Percentiles rank a stretch among this genome's conserved stretches.
phyloP scores from a whole-genome alignment of 2,113 vertebrate species.

The Cyprinodon variegatus region DNA sequence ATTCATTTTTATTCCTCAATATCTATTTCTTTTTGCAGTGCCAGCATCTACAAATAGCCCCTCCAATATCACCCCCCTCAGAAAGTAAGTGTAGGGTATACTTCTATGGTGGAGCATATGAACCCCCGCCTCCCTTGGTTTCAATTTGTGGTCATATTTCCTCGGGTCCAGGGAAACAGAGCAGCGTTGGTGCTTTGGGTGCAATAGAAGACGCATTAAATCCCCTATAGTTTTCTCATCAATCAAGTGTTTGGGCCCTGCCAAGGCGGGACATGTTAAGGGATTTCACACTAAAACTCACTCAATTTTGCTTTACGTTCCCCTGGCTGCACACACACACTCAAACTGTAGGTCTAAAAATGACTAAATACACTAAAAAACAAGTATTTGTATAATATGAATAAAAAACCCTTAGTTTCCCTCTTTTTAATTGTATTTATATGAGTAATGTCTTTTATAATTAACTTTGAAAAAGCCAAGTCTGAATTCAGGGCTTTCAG shows the following conservation, averaged over 20 bases:
- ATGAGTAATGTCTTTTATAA: neutral
- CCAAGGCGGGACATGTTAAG: conserved; percentile 36
- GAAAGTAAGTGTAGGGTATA: conserved; percentile 57
- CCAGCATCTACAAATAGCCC: conserved; percentile 61
- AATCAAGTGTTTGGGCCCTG: conserved; percentile 61
- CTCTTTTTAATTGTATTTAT: too few relatives aligned
- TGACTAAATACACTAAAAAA: neutral
- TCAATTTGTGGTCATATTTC: conserved; percentile 55
- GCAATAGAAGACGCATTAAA: conserved; percentile 48
- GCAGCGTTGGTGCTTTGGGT: conserved; percentile 14
- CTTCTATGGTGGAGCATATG: conserved; percentile 49
- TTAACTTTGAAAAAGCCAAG: neutral
- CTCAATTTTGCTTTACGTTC: conserved; percentile 16
- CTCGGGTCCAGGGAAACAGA: conserved; percentile 19
- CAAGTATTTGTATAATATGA: neutral
- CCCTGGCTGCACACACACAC: neutral
- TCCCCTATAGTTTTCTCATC: conserved; percentile 56
- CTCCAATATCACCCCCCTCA: neutral
- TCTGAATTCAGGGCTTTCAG: neutral
- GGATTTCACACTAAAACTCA: conserved; percentile 48
- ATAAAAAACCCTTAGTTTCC: neutral
- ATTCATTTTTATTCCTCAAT: conserved; percentile 50
- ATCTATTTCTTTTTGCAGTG: conserved; percentile 56
- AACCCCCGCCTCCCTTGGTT: conserved; percentile 29
- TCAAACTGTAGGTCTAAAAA: neutral